Evolutionary conservation across 2,797 vertebrate species (phyloP).

Genomic region (Pangasius mekongensis): DNA sequence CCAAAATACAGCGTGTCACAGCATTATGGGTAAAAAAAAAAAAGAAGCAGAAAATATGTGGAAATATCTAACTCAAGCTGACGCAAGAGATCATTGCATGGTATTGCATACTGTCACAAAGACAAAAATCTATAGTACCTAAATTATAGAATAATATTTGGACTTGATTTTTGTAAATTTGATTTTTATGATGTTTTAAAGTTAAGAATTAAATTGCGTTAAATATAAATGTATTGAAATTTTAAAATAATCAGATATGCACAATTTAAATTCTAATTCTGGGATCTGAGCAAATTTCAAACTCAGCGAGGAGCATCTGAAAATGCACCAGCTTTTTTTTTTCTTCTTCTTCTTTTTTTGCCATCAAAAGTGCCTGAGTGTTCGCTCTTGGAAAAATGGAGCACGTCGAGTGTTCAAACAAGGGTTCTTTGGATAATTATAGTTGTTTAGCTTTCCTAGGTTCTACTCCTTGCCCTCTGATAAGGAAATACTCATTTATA

Average conservation of each 20-base stretch:
- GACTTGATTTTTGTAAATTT: neutral
- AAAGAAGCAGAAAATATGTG: neutral
- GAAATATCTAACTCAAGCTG: neutral
- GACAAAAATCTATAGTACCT: neutral
- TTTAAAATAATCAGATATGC: neutral
- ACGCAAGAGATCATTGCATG: neutral
- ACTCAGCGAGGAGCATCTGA: neutral
- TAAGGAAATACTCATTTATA: no score
- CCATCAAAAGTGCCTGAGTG: no score
- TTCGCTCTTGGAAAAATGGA: no score
- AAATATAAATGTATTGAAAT: neutral
- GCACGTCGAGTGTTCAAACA: no score
- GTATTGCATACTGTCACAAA: neutral
- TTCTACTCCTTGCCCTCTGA: no score
- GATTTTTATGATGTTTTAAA: neutral
- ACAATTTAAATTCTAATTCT: neutral
- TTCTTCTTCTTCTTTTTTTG: neutral
- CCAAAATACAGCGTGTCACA: slow-evolving; percentile 10
- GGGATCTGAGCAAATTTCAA: neutral
- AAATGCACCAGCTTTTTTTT: neutral
- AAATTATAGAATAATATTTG: neutral
- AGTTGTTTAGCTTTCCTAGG: no score
- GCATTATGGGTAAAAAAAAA: neutral
- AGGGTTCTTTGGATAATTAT: no score
- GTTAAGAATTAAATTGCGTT: neutral